Evolutionary conservation across 2,888 invertebrate genomes (phyloP), one percentile per base, ranked within the genome.

Genomic region (Cyclophora albipunctata): DNA sequence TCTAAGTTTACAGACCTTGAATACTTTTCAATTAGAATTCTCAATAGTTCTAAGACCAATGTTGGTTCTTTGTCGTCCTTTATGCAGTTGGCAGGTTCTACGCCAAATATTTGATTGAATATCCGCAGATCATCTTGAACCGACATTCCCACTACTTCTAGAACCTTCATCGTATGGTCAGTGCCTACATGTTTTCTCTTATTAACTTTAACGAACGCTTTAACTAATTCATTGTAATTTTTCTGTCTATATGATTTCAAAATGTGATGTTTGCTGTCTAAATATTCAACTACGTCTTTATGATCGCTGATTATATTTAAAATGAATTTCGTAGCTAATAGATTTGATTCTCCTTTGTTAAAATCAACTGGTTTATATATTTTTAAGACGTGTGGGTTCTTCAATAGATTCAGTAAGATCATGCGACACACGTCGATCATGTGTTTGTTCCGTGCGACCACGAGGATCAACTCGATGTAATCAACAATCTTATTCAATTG

Each of bases 221-320:
- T 81, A 2, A 77, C 68, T 4, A 92, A 70, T 60, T 88, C 81
- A 51, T 67, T 67, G 45, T 89, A 80, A 54, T 92, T 87, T 68
- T 91, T 92, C 51, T 87, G 81, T 63, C 87, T 88, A 60, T 89
- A 92, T 2, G 89, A 81, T 48, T 78, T 78, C 20, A 91, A 69
- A 53, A 89, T 64, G 45, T 66, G 76, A 53, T 76, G 68, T 57
- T 75, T 82, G 7, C 61, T 69, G 54, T 79, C 70, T 47, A 84
- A 71, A 65, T 76, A 72, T n/a, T 63, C 69, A 3, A 85, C 58
- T 2, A 80, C 71, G 49, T 83, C 81, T 52, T 58, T 63, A 53
- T 84, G 66, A 40, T 74, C 55, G 34, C 53, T 64, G 34, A 86
- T 67, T 34, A 84, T 64, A 54, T 84, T 62, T 33, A 87, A 56